Conservation (phyloP, 2,888 invertebrate genomes). For the Eristalinus aeneus region DNA sequence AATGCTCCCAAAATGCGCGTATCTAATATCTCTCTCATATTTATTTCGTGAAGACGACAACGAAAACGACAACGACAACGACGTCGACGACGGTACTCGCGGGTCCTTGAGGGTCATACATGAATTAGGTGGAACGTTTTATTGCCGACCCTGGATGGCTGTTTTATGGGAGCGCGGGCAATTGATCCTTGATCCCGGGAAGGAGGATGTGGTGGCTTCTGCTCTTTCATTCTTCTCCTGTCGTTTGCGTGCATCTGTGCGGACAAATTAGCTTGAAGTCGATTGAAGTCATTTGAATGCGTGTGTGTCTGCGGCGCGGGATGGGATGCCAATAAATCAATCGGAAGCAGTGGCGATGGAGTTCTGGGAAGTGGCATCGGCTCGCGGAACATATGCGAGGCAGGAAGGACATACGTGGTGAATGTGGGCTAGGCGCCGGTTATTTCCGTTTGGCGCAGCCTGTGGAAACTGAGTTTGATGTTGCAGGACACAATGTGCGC, state of each 20-base stretch:
- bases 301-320: neutral
- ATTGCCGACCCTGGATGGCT: constrained; percentile 38
- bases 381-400: neutral
- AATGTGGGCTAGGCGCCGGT: neutral
- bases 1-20: constrained; percentile 63
- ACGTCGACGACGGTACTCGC: constrained; percentile 15
- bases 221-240: neutral
- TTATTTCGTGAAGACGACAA: constrained; percentile 32
- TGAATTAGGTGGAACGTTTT: constrained; percentile 36
- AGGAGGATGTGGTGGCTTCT: neutral
- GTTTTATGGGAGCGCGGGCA: constrained; percentile 55
- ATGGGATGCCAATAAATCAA: neutral
- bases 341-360: neutral
- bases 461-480: no score
- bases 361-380: neutral
- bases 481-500: no score
- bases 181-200: constrained; percentile 62
- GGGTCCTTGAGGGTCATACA: constrained; percentile 38
- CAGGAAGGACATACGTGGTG: neutral
- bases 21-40: constrained; percentile 41
- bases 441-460: neutral
- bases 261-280: neutral
- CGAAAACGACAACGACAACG: neutral
- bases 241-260: neutral
- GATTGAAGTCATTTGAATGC: neutral